Percentiles rank a stretch among this genome's conserved stretches.
phyloP scores from a whole-genome alignment of 2,888 invertebrate genomes.

The Ichneumon xanthorius region DNA sequence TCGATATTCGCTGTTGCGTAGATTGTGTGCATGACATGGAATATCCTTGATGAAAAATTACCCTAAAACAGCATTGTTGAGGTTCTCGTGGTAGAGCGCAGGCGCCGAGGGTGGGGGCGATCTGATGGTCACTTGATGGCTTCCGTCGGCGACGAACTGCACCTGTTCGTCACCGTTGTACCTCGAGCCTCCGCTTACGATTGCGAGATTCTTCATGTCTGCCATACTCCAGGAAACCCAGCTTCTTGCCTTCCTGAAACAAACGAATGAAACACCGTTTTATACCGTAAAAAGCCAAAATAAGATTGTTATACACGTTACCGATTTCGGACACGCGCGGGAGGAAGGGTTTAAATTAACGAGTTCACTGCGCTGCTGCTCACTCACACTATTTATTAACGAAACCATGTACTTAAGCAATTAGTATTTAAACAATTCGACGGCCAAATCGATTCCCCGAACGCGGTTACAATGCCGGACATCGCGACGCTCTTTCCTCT shows the following conservation, averaged over 20 bases:
- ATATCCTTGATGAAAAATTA: slow-evolving; percentile 78
- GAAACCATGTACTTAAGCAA: no score
- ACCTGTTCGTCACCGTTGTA: slow-evolving; percentile 83
- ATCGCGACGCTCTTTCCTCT: no score
- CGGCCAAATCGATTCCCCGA: no score
- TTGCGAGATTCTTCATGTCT: slow-evolving; percentile 81
- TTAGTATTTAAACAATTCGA: no score
- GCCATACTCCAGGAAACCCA: slow-evolving; percentile 77
- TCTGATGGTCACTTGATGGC: slow-evolving; percentile 83
- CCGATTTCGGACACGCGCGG: no score
- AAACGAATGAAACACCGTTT: slow-evolving; percentile 14
- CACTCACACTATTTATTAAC: no score
- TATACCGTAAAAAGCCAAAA: slow-evolving; percentile 2
- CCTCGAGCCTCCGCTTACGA: slow-evolving; percentile 77
- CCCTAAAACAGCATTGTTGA: slow-evolving; percentile 89
- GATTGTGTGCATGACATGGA: background rate
- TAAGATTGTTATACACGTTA: no score
- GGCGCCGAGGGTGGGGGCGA: slow-evolving; percentile 84
- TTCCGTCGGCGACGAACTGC: slow-evolving; percentile 81
- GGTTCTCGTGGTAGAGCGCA: slow-evolving; percentile 86
- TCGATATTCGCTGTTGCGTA: background rate
- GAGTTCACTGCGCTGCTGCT: no score
- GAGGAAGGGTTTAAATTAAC: no score
- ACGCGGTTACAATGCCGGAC: no score
- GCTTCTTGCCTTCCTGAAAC: slow-evolving; percentile 62